Base-by-base conservation (phyloP, 2,888 invertebrate genomes). In the Cinara cedri region DNA sequence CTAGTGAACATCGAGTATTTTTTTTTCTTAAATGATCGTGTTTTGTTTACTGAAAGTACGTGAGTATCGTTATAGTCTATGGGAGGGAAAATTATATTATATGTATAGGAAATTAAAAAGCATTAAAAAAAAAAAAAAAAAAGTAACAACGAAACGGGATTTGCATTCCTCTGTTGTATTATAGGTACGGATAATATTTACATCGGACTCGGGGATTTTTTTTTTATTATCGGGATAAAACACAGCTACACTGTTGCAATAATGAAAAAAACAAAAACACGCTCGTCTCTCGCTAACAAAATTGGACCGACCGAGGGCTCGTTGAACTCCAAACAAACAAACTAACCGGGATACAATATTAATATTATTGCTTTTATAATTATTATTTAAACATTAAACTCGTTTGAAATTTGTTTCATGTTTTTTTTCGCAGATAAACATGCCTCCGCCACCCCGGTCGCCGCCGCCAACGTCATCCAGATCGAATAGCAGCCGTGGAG, bases 401-500 rank as follows among this genome's bases (percentile, higher is more conserved):
- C n/a, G n/a, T n/a, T n/a, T n/a, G n/a, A n/a, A n/a, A n/a, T n/a
- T n/a, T n/a, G n/a, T n/a, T n/a, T n/a, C n/a, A n/a, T n/a, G n/a
- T n/a, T n/a, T n/a, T n/a, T 72, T 71, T 66, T 57, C 82, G 80
- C 83, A 83, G 80, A 83, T 86, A 85, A 86, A 85, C 81, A 84
- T 85, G 51, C 82, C 86, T 46, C 86, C 86, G 54, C 87, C 88
- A 13, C 87, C 88, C 0, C 87, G 87, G 55, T 85, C 86, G 26
- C 85, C 86, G 1, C 85, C 86, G 81, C 85, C 85, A 81, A 86
- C 88, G 81, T 84, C 86, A 82, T 85, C 86, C 82, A 83, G 87
- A 82, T 84, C 87, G 83, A 84, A 85, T 85, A 88, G 86, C 84
- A 86, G 85, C 81, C 83, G 86, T 81, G 85, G 85, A 80, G 86